phyloP scores from a whole-genome alignment of 1,140 invertebrate species.

The Anadara kagoshimensis region DNA sequence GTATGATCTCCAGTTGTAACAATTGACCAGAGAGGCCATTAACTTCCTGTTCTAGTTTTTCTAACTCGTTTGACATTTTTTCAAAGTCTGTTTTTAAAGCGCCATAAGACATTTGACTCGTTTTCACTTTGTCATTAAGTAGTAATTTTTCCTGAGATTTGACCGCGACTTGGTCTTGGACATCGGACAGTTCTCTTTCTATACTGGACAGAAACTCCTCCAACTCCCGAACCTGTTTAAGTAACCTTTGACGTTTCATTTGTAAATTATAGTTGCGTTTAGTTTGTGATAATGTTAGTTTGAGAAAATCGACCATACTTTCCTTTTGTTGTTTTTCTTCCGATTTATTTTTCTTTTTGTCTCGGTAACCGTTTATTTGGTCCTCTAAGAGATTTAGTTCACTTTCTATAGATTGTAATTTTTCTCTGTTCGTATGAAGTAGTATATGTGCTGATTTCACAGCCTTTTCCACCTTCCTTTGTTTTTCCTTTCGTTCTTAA shows the following conservation, averaged over 20 bases:
- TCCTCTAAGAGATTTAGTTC: constrained; percentile 64
- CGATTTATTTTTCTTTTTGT: constrained; percentile 52
- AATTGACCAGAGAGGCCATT: constrained; percentile 61
- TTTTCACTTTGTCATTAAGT: constrained; percentile 60
- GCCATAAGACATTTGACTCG: constrained; percentile 61
- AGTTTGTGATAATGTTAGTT: constrained; percentile 67
- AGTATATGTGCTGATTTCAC: constrained; percentile 60
- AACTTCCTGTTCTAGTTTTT: constrained; percentile 64
- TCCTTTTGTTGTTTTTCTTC: constrained; percentile 67
- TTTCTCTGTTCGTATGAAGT: constrained; percentile 65
- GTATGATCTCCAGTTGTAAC: constrained; percentile 69
- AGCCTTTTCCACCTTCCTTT: constrained; percentile 63
- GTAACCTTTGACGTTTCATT: constrained; percentile 61
- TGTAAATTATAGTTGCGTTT: constrained; percentile 69
- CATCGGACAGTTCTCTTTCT: constrained; percentile 59
- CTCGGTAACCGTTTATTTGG: constrained; percentile 52
- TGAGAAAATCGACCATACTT: constrained; percentile 70
- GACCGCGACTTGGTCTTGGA: constrained; percentile 57
- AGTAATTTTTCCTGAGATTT: constrained; percentile 62
- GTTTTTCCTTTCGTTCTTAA: constrained; percentile 63
- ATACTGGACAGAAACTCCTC: constrained; percentile 59
- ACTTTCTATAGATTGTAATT: constrained; percentile 62
- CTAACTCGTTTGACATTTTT: constrained; percentile 58
- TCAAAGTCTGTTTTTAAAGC: constrained; percentile 61
- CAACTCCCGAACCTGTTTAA: constrained; percentile 63